phyloP scores from a whole-genome alignment of 2,113 vertebrate species.

The Chaetorhynchus papuensis region DNA sequence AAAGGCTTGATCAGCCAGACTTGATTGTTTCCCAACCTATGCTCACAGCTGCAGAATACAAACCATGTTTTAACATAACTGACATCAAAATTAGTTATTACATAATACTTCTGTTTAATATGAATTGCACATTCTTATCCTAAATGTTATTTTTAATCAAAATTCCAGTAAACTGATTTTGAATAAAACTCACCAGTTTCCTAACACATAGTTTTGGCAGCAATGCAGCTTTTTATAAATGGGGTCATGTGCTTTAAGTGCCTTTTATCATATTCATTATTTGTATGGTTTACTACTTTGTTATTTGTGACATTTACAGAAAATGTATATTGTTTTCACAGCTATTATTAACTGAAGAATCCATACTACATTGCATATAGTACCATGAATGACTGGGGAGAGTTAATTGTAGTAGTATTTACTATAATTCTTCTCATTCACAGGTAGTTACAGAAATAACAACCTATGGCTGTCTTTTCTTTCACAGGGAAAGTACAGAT shows the following conservation, averaged over 20 bases:
- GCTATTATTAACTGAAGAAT: constrained; percentile 9
- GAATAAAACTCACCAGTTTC: background rate
- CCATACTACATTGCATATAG: background rate
- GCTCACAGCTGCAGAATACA: constrained; percentile 55
- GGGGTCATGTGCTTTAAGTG: background rate
- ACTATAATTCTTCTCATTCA: background rate
- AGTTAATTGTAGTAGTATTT: background rate
- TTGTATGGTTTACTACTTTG: background rate
- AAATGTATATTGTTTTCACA: constrained; percentile 18
- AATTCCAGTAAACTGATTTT: background rate
- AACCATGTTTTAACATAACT: constrained; percentile 41
- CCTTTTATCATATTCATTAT: constrained; percentile 2
- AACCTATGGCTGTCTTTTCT: background rate
- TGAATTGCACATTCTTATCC: constrained; percentile 7
- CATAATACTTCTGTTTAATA: constrained; percentile 23
- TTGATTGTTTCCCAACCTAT: constrained; percentile 44
- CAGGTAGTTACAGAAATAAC: constrained; percentile 1
- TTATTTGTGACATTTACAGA: constrained; percentile 7
- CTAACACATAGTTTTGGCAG: background rate
- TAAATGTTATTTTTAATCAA: background rate
- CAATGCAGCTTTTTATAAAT: background rate
- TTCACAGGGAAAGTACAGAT: background rate
- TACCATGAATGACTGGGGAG: background rate
- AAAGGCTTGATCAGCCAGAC: constrained; percentile 41
- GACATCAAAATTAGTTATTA: constrained; percentile 26